Percentiles rank a stretch among this genome's conserved stretches.
Evolutionary conservation across 2,113 vertebrate species (phyloP).

Genomic region (Zapus hudsonius): DNA sequence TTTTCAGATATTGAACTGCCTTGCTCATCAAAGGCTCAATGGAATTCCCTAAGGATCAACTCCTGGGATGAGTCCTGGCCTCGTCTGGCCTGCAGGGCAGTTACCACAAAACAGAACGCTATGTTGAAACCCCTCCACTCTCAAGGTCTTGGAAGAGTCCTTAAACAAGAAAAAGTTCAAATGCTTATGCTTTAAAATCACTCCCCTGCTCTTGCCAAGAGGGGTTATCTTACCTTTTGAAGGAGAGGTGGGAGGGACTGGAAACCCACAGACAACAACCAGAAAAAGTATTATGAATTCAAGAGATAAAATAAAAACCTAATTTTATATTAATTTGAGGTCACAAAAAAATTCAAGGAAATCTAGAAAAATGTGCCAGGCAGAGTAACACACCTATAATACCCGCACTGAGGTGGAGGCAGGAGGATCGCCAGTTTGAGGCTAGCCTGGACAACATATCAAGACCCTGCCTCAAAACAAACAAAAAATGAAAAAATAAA

Average conservation of each 20-base stretch:
- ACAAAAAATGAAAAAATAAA: too few relatives aligned
- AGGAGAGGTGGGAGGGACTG: too few relatives aligned
- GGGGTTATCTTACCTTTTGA: accelerated
- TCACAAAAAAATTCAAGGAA: not conserved
- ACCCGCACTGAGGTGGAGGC: not conserved
- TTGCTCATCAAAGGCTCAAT: accelerated
- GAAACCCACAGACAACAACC: not conserved
- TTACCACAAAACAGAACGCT: not conserved
- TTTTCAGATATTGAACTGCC: not conserved
- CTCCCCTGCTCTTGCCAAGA: too few relatives aligned
- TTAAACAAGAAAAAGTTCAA: not conserved
- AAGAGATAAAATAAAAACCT: not conserved
- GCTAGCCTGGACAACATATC: not conserved
- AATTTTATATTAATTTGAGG: not conserved
- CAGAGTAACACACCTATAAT: not conserved
- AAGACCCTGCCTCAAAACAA: not conserved
- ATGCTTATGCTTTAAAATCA: not conserved
- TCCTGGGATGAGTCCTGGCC: not conserved
- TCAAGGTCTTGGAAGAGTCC: not conserved
- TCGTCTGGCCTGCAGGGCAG: not conserved
- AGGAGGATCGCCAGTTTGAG: not conserved
- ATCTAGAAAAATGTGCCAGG: not conserved
- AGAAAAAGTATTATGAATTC: not conserved
- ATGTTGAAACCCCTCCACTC: not conserved
- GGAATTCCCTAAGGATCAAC: not conserved